A percentile compares a stretch with the other conserved stretches of the same genome.
These are phyloP conservation scores for Tonatia bakeri DNA, from an alignment of 2,113 vertebrate species.

Conservation along the genomic window DNA sequence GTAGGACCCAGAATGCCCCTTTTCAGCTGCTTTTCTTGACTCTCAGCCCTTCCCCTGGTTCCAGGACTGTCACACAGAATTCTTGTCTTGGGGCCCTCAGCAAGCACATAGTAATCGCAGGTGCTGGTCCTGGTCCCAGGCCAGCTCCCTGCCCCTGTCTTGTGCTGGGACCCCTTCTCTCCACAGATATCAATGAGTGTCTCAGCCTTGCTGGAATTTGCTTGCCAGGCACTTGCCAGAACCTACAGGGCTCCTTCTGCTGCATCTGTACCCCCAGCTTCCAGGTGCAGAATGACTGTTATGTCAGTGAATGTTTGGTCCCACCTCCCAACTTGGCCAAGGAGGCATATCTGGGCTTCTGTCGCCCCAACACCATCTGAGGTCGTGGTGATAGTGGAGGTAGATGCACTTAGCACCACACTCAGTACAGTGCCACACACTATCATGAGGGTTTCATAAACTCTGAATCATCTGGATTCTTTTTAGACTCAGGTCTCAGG, in stretches of 20 bases:
- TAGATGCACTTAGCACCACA: neutral
- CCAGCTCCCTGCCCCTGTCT: neutral
- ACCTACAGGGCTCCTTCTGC: constrained; percentile 93
- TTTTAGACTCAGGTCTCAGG: neutral
- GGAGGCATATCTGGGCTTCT: neutral
- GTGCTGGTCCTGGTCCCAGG: neutral
- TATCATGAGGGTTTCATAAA: neutral
- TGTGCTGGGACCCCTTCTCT: neutral
- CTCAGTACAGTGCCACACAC: neutral
- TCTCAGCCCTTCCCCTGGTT: neutral
- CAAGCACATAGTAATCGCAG: neutral
- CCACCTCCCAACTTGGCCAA: neutral
- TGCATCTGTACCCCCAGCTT: constrained; percentile 94
- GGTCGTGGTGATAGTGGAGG: neutral
- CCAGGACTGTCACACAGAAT: neutral
- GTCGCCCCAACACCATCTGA: neutral
- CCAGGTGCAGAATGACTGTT: constrained; percentile 92
- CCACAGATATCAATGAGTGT: constrained; percentile 92
- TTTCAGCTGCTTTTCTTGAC: neutral
- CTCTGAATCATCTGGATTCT: neutral
- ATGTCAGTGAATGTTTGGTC: constrained; percentile 84
- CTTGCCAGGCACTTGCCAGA: constrained; percentile 94
- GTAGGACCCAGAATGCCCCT: neutral
- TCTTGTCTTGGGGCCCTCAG: neutral
- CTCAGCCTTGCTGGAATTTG: constrained; percentile 88